phyloP scores from a whole-genome alignment of 2,113 vertebrate species.

The Pelodiscus sinensis region DNA sequence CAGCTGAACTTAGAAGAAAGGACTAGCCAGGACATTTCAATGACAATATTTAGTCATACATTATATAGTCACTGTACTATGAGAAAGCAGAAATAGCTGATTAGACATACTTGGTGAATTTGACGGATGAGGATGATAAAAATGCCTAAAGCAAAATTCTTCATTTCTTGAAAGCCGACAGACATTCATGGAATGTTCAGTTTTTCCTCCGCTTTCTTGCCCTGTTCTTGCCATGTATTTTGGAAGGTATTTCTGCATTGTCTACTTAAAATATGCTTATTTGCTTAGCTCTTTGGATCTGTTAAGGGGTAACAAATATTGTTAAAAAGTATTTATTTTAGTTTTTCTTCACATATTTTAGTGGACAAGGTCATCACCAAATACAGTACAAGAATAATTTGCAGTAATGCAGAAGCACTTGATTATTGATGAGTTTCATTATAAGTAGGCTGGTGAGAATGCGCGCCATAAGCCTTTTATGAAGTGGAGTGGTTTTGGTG shows the following conservation, averaged over 20 bases:
- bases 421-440: constrained; percentile 23
- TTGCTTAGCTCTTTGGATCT: background rate
- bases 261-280: background rate
- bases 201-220: background rate
- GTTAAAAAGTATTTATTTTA: background rate
- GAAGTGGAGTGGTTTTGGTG: background rate
- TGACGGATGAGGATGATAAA: constrained; percentile 15
- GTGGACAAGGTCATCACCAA: background rate
- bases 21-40: background rate
- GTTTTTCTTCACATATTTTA: constrained; percentile 9
- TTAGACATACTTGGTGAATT: constrained; percentile 44
- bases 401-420: background rate
- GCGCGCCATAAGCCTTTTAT: background rate
- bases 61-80: background rate
- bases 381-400: background rate
- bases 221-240: background rate
- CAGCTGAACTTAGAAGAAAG: background rate
- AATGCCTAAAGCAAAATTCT: constrained; percentile 21
- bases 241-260: background rate
- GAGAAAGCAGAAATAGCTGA: constrained; percentile 30
- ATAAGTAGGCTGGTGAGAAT: background rate
- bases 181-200: background rate
- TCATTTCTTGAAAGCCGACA: constrained; percentile 16
- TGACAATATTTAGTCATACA: constrained; percentile 30
- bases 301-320: background rate